Conservation (phyloP, 1,140 invertebrate species). For the Glossosoma conforme region DNA sequence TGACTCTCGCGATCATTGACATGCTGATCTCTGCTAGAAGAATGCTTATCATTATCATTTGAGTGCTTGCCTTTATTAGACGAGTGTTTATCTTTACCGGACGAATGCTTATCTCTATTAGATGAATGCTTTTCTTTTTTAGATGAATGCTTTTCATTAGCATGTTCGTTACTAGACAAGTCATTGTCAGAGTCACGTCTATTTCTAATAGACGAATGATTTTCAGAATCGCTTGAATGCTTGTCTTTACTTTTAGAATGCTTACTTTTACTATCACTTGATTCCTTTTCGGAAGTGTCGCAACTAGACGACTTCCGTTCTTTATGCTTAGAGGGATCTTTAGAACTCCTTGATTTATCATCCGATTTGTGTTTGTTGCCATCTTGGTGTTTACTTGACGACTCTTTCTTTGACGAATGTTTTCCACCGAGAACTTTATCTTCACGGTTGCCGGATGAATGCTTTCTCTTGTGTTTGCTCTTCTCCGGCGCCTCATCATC, state of each 20-base stretch:
- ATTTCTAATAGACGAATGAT: not conserved
- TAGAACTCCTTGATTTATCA: too few species aligned
- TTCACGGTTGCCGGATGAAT: too few species aligned
- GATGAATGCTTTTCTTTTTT: slow-evolving; percentile 21
- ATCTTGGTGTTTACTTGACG: too few species aligned
- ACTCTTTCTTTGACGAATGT: too few species aligned
- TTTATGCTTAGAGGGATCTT: too few species aligned
- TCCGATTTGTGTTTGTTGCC: too few species aligned
- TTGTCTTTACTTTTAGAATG: slow-evolving; percentile 3
- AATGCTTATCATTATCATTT: slow-evolving; percentile 16
- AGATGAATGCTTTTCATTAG: slow-evolving; percentile 26
- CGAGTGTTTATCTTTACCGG: slow-evolving; percentile 23
- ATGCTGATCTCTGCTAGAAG: slow-evolving; percentile 10
- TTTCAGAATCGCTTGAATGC: not conserved
- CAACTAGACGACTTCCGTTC: too few species aligned
- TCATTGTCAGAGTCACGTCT: slow-evolving; percentile 2
- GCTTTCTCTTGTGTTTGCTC: slow-evolving; percentile 1
- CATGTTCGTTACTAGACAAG: too few species aligned
- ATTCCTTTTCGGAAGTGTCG: too few species aligned
- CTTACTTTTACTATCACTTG: too few species aligned
- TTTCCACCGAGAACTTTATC: too few species aligned
- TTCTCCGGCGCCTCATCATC: slow-evolving; percentile 1
- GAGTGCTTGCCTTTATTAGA: slow-evolving; percentile 13
- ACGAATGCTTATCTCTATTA: slow-evolving; percentile 12
- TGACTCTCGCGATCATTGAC: too few species aligned